These are phyloP conservation scores for Pyrochroa serraticornis DNA, from an alignment of 2,888 invertebrate species.

Conservation along the genomic window DNA sequence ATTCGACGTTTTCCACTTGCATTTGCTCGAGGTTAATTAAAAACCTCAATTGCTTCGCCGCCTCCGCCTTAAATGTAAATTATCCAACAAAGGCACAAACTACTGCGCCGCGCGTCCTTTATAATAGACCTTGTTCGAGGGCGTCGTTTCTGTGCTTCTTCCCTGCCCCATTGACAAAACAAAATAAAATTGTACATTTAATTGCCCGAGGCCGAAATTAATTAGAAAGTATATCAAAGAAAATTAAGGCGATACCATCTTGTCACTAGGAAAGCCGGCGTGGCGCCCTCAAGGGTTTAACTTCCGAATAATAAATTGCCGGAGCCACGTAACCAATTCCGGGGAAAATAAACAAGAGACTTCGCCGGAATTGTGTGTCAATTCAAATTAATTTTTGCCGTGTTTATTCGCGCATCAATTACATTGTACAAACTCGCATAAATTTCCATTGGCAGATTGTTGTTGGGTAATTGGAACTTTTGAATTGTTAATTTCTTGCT, in stretches of 20 bases:
- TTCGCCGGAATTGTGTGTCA: slow-evolving; percentile 13
- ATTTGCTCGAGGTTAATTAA: no score
- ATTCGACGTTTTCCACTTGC: no score
- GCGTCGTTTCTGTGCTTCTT: no score
- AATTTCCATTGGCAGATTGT: no score
- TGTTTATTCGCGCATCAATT: slow-evolving; percentile 5
- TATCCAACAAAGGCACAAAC: no score
- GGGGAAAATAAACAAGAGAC: slow-evolving; percentile 14
- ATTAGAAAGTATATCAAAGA: slow-evolving; percentile 22
- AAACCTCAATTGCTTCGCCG: no score
- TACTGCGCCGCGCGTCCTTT: no score
- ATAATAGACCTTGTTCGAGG: no score
- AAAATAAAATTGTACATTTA: slow-evolving; percentile 19
- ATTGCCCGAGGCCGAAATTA: slow-evolving; percentile 19
- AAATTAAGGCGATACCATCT: slow-evolving; percentile 21
- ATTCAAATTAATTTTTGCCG: slow-evolving; percentile 16
- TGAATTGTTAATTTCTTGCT: no score
- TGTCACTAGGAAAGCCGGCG: slow-evolving; percentile 15
- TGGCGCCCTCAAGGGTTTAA: slow-evolving; percentile 12
- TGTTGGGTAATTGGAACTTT: no score
- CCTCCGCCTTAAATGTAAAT: no score
- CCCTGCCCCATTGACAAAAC: background rate
- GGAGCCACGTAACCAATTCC: slow-evolving; percentile 17
- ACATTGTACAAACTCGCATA: no score
- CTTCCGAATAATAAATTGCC: slow-evolving; percentile 21